Percentiles rank a stretch among this genome's conserved stretches.
Evolutionary conservation across 2,797 vertebrate genomes (phyloP).

Genomic region (Nyctibius grandis): DNA sequence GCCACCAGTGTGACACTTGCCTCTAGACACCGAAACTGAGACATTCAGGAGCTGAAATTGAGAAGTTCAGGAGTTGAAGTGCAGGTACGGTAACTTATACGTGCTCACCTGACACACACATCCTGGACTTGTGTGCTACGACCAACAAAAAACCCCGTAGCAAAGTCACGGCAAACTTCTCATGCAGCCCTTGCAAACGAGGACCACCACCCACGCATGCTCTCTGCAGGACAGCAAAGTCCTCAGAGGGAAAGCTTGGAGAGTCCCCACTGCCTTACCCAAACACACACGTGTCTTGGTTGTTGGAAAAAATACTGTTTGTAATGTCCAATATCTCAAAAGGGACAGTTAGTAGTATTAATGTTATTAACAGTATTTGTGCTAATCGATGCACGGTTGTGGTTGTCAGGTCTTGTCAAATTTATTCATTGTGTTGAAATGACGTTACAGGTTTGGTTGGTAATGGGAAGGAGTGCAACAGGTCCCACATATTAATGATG

Average conservation of each 20-base stretch:
- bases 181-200: not conserved
- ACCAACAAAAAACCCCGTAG: not conserved
- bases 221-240: not conserved
- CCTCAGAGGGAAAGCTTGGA: not conserved
- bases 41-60: not conserved
- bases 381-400: not conserved
- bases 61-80: not conserved
- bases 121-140: not conserved
- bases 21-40: not conserved
- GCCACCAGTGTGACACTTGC: not conserved
- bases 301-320: not conserved
- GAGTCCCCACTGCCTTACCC: not conserved
- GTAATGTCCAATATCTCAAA: not conserved
- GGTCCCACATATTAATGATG: not conserved
- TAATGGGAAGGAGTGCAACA: not conserved
- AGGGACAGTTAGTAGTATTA: not conserved
- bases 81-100: not conserved
- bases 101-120: not conserved
- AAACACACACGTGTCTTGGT: not conserved
- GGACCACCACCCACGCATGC: rapidly evolving
- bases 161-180: not conserved
- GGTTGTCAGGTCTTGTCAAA: not conserved
- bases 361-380: not conserved
- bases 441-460: not conserved
- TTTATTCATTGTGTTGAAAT: not conserved